These are phyloP conservation scores for Rana temporaria DNA, from an alignment of 2,113 vertebrate genomes.

Conservation along the genomic window DNA sequence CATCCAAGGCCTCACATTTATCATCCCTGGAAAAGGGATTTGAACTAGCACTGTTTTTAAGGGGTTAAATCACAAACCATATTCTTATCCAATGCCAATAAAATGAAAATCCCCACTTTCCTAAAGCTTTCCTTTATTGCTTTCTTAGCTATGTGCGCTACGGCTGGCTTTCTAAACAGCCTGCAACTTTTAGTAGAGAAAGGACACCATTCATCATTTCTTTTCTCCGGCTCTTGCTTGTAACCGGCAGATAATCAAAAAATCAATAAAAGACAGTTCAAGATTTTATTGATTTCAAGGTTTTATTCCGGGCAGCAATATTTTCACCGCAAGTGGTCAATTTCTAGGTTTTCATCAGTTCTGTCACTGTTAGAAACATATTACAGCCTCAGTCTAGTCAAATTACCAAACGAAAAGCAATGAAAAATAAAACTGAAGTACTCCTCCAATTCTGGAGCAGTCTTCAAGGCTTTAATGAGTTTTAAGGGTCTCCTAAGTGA, in stretches of 20 bases:
- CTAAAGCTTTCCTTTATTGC: slow-evolving; percentile 33
- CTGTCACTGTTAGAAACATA: slow-evolving; percentile 19
- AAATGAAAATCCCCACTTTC: background rate
- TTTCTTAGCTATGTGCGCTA: slow-evolving; percentile 32
- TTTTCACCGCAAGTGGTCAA: slow-evolving; percentile 52
- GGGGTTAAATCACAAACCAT: background rate
- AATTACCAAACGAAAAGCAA: slow-evolving; percentile 44
- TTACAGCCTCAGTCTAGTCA: slow-evolving; percentile 37
- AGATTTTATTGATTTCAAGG: slow-evolving; percentile 56
- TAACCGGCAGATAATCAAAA: slow-evolving; percentile 51
- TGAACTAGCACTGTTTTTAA: background rate
- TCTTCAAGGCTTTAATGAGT: slow-evolving; percentile 11
- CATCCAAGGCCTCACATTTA: background rate
- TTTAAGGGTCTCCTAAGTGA: slow-evolving; percentile 29
- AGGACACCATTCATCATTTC: slow-evolving; percentile 47
- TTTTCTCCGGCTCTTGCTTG: slow-evolving; percentile 18
- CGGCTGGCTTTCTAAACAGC: slow-evolving; percentile 5
- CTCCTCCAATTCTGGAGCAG: slow-evolving; percentile 11
- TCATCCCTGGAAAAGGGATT: background rate
- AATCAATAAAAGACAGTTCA: slow-evolving; percentile 48
- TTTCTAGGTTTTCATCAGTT: slow-evolving; percentile 51
- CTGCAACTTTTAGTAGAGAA: slow-evolving; percentile 39
- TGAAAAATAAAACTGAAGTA: slow-evolving; percentile 29
- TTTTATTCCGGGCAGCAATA: slow-evolving; percentile 52
- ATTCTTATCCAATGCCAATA: background rate